Percentiles rank a stretch among this genome's conserved stretches.
phyloP scores from a whole-genome alignment of 2,113 vertebrate genomes.

The Cyprinodon brontotheroides region DNA sequence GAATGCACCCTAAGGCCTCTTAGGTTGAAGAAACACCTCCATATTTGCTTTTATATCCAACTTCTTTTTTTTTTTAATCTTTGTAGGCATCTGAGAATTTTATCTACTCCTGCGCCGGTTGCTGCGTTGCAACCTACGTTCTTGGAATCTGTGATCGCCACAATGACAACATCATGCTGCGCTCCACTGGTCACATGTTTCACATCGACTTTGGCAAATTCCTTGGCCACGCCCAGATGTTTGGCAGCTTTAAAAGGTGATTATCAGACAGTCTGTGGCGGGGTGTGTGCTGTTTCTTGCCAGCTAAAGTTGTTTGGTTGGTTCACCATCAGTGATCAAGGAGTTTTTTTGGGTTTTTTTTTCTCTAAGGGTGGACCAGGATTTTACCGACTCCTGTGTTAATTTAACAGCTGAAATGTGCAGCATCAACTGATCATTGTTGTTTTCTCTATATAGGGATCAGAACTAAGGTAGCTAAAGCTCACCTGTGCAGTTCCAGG shows the following conservation, averaged over 20 bases:
- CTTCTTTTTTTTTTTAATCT: neutral
- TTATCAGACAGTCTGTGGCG: neutral
- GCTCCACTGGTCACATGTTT: conserved; percentile 97
- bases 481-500: neutral
- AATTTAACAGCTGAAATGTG: neutral
- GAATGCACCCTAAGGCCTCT: no score
- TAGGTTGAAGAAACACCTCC: neutral
- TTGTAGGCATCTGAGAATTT: conserved; percentile 96
- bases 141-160: conserved; percentile 98
- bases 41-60: neutral
- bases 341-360: neutral
- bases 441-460: neutral
- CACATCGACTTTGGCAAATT: conserved; percentile 99
- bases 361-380: neutral
- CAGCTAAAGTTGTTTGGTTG: neutral
- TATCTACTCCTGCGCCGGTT: conserved; percentile 98
- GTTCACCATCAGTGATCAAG: neutral
- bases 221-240: conserved; percentile 97
- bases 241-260: conserved; percentile 97
- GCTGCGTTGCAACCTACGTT: conserved; percentile 96
- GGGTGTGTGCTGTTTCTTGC: neutral
- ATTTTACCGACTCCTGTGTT: neutral
- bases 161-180: conserved; percentile 99
- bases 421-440: neutral
- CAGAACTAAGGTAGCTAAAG: neutral